Percentiles rank a stretch among this genome's conserved stretches.
These are phyloP conservation scores for Drosophila equinoxialis DNA, from an alignment of 1,140 invertebrate species.

Conservation along the genomic window DNA sequence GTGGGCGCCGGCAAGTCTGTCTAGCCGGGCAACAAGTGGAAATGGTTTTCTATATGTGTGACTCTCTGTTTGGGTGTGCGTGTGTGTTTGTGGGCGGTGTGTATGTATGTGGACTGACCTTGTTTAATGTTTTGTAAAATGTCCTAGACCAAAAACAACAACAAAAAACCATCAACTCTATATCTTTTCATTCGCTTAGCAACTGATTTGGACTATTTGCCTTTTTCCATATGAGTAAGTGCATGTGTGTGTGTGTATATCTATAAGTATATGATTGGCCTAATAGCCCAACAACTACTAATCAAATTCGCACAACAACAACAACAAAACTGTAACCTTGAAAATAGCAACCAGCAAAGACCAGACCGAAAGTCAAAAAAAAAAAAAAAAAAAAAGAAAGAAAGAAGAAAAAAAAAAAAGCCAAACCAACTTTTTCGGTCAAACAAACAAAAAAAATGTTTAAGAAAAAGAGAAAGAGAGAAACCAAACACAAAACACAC, in stretches of 20 bases:
- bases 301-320: constrained; percentile 3
- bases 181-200: not conserved
- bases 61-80: not conserved
- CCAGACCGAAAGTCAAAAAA: constrained; percentile 40
- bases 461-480: constrained; percentile 9
- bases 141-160: constrained; percentile 37
- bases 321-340: constrained; percentile 67
- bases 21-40: constrained; percentile 66
- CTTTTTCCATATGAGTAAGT: not conserved
- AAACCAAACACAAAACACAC: not conserved
- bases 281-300: constrained; percentile 3
- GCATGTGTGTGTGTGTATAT: constrained; percentile 32
- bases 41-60: constrained; percentile 18
- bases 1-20: constrained; percentile 45
- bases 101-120: constrained; percentile 49
- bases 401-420: constrained; percentile 10
- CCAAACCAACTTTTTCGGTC: not conserved
- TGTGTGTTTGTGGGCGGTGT: not conserved
- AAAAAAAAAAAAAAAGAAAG: constrained; percentile 23
- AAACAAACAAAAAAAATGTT: constrained; percentile 4
- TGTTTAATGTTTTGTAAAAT: constrained; percentile 61
- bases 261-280: constrained; percentile 30
- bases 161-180: not conserved
- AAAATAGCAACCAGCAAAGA: constrained; percentile 66
- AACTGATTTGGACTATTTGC: not conserved